Evolutionary conservation across 2,797 vertebrate genomes (phyloP), one percentile per base, ranked within the genome.

Genomic region (Geotrypetes seraphini): DNA sequence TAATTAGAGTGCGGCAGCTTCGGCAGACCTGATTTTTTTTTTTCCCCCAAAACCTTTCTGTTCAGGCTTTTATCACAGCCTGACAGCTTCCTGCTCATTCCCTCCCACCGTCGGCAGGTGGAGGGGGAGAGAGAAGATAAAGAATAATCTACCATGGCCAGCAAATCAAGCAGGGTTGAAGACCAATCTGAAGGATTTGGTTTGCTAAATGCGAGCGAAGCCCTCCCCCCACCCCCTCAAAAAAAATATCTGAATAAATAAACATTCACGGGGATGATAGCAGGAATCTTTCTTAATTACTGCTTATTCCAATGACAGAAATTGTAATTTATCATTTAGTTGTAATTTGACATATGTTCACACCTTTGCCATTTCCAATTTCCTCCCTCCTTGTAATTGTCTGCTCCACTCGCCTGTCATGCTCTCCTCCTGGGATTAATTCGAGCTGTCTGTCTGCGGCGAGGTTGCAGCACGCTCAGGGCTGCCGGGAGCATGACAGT

Each of bases 251-350:
- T n/a, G n/a, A 5, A 12, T 5, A 5, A 5, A 32, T 31, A 34
- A 16, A 30, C 27, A 10, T 69, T 76, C 78, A 20, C 51, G 42
- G 51, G 71, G 63, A 33, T 61, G 61, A 61, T 56, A 69, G 71
- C 78, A 60, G 74, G 78, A 83, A 83, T 83, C 79, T 75, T 83
- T 83, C 78, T 83, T 85, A 85, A 85, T 83, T 85, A 81, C 77
- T 50, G 54, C 77, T 79, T 81, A 87, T 85, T 87, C 84, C 89
- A 86, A 90, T 91, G 92, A 91, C 86, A 85, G 89, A 92, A n/a
- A 96, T 91, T 93, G 91, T 90, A 92, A 96, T 97, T 97, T 93
- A 96, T 97, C 92, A 97, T 96, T 97, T 97, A 97, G 92, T 90
- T 84, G 91, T 92, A 90, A 95, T 96, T 91, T 96, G 93, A 97